Base-by-base conservation (phyloP, 2,113 vertebrate genomes). In the Siphamia tubifer region DNA sequence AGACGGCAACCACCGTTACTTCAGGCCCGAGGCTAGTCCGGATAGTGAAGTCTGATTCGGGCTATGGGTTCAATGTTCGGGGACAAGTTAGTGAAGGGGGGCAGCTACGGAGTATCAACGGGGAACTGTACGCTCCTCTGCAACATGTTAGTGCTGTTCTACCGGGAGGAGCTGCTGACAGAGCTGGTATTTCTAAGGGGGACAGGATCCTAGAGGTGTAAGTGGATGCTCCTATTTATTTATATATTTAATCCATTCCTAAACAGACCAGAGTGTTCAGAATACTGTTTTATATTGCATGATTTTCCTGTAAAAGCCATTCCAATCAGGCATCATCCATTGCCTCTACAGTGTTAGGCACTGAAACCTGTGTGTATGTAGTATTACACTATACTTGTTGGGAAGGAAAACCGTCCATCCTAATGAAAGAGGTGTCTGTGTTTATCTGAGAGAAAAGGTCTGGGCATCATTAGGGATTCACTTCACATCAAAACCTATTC, bases 71-170 rank as follows among this genome's bases (percentile, higher is more conserved):
- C 80, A 98, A 98, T 69, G 96, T 98, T 34, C 94, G 96, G 68
- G 96, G 96, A 4, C 96, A 98, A 90, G 96, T 98, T 38, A 97
- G 96, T 87, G 96, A 98, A 89, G 96, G 96, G 52, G 96, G 96
- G 12, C 96, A 98, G 55, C 94, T 98, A 11, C 94, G 96, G 87
- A 97, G 96, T 93, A 98, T 98, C 86, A 94, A 97, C 94, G 96
- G 96, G 31, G 95, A 98, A 81, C 93, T 98, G 81, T 98, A 98
- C 91, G 95, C 96, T 44, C 96, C 96, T 49, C 94, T 98, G 86
- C 96, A 98, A 93, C 96, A 98, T 83, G 96, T 98, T 69, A 97
- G 96, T 77, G 96, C 96, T 44, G 96, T 98, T 58, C 89, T 98
- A 81, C 95, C 96, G 68, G 96, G 95, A 27, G 96, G 96, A 24